These are phyloP conservation scores for Dasysyrphus tricinctus DNA, from an alignment of 2,888 invertebrate genomes.

Conservation along the genomic window DNA sequence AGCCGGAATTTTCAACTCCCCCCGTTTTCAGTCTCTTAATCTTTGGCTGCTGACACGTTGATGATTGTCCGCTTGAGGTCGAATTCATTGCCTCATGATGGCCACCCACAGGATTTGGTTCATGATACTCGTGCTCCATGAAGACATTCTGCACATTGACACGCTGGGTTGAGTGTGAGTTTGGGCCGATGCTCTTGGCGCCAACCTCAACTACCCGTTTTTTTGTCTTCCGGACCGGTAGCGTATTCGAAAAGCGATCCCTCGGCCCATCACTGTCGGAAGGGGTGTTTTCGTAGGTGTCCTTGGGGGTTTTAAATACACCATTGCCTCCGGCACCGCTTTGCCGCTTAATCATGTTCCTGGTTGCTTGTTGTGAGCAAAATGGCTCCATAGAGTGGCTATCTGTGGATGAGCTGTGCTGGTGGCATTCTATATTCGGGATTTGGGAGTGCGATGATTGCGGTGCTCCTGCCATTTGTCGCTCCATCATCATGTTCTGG, in stretches of 20 bases:
- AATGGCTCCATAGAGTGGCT: slow-evolving; percentile 77
- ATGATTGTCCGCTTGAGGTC: slow-evolving; percentile 77
- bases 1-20: slow-evolving; percentile 91
- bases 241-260: slow-evolving; percentile 85
- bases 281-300: slow-evolving; percentile 85
- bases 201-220: slow-evolving; percentile 84
- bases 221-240: slow-evolving; percentile 85
- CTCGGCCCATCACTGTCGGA: slow-evolving; percentile 83
- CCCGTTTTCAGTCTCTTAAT: slow-evolving; percentile 83
- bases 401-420: slow-evolving; percentile 77
- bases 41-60: slow-evolving; percentile 68
- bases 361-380: slow-evolving; percentile 75
- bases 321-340: slow-evolving; percentile 76
- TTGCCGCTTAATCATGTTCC: slow-evolving; percentile 81
- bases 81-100: slow-evolving; percentile 76
- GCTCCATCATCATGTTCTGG: slow-evolving; percentile 76
- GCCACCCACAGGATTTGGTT: slow-evolving; percentile 79
- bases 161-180: slow-evolving; percentile 79
- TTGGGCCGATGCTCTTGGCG: slow-evolving; percentile 83
- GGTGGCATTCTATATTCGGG: slow-evolving; percentile 76
- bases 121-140: slow-evolving; percentile 80
- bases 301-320: slow-evolving; percentile 80
- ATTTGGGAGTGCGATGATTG: slow-evolving; percentile 76
- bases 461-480: slow-evolving; percentile 69
- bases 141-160: slow-evolving; percentile 84